Evolutionary conservation across 2,797 vertebrate genomes (phyloP), one percentile per base, ranked within the genome.

Genomic region (Sebastiscus albofasciatus): DNA sequence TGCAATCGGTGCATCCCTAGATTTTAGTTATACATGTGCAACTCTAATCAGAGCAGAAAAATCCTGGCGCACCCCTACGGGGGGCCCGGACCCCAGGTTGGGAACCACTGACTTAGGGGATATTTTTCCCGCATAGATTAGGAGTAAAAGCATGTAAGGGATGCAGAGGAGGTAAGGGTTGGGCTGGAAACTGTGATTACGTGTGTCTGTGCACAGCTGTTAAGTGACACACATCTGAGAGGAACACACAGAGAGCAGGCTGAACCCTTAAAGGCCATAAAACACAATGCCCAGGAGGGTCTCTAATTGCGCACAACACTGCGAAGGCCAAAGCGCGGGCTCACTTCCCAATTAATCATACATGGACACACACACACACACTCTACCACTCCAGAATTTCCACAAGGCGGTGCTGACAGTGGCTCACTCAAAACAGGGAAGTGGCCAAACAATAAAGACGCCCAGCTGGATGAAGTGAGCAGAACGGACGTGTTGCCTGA

Each of bases 231-330:
- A 90, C 62, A 80, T 88, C 82, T 89, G 77, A 90, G 80, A 68
- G 83, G 91, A 93, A 92, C 91, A 94, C 93, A 92, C 90, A 88
- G 88, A 75, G 88, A 81, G 91, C 82, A 84, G 73, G 86, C 85
- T 64, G 82, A 84, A 68, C 54, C 70, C 80, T 66, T 85, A 60
- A 36, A 77, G 78, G 81, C 81, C 64, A 74, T 94, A 93, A 94
- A 94, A 90, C 77, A 67, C 29, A 6, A 62, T 75, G 79, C 80
- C 88, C 87, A 67, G 65, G 80, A 90, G 90, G 84, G 79, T 82
- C 78, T 93, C 58, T 90, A 92, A 91, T 89, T 87, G 87, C 77
- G 7, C 55, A 24, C 74, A 84, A 81, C 82, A 77, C 68, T 58
- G 58, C 46, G 84, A 83, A 90, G 85, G 90, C 84, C 87, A 88